Percentiles rank a stretch among this genome's conserved stretches.
Evolutionary conservation across 2,797 vertebrate genomes (phyloP).

Genomic region (Leuciscus waleckii): DNA sequence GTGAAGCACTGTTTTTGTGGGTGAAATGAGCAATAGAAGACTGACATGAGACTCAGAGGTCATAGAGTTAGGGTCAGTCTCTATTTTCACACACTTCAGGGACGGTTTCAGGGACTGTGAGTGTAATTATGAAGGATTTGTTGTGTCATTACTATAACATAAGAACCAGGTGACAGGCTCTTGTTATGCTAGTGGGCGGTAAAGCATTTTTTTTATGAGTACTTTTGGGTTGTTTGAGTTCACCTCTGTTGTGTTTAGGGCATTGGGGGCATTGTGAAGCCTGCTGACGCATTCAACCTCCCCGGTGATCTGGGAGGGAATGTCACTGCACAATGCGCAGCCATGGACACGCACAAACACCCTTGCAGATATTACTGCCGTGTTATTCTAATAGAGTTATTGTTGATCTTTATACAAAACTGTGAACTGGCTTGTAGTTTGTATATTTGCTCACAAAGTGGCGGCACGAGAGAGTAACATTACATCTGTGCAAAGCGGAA

Average conservation of each 20-base stretch:
- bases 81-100: background rate
- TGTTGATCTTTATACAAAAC: slow-evolving; percentile 33
- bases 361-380: slow-evolving; percentile 17
- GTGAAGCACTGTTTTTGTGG: slow-evolving; percentile 21
- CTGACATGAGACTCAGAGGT: background rate
- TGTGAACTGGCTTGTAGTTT: slow-evolving; percentile 7
- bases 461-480: background rate
- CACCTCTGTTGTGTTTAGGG: slow-evolving; percentile 53
- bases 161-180: background rate
- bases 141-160: background rate
- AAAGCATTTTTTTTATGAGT: slow-evolving; percentile 18
- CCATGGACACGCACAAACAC: slow-evolving; percentile 43
- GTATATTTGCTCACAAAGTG: background rate
- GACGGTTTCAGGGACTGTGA: background rate
- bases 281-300: slow-evolving; percentile 69
- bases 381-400: slow-evolving; percentile 34
- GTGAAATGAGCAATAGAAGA: slow-evolving; percentile 8
- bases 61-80: background rate
- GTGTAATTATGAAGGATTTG: background rate
- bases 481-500: background rate
- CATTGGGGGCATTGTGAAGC: slow-evolving; percentile 60
- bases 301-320: slow-evolving; percentile 70
- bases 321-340: slow-evolving; percentile 73
- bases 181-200: background rate
- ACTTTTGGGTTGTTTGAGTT: slow-evolving; percentile 37